phyloP scores from a whole-genome alignment of 2,113 vertebrate genomes.

The Circaetus cinerascens region DNA sequence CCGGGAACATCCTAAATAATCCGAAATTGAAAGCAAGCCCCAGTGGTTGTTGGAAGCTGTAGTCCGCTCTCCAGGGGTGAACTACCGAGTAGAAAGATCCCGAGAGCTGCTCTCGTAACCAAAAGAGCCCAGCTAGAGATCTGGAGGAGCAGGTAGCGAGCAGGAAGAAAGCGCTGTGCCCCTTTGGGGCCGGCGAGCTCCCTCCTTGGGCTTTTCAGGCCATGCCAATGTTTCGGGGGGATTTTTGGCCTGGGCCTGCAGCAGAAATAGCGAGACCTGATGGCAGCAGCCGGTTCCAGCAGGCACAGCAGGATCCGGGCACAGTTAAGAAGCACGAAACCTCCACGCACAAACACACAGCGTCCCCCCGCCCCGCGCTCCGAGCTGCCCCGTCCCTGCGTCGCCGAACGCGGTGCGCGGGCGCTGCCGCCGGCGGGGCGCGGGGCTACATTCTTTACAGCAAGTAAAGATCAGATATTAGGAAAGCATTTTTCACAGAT shows the following conservation, averaged over 20 bases:
- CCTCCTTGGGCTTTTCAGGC: neutral
- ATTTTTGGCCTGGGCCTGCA: neutral
- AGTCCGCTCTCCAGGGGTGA: neutral
- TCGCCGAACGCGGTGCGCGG: no score
- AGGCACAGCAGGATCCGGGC: neutral
- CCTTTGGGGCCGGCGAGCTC: neutral
- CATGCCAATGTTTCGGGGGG: neutral
- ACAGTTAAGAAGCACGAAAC: neutral
- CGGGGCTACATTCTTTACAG: neutral
- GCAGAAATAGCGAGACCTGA: neutral
- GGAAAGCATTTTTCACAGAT: neutral
- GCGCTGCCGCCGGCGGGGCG: no score
- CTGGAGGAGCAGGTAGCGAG: neutral
- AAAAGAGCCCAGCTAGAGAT: neutral
- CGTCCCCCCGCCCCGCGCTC: no score
- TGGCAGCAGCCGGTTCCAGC: neutral
- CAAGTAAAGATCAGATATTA: neutral
- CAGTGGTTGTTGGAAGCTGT: constrained; percentile 45
- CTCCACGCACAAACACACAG: no score
- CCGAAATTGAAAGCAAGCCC: constrained; percentile 28
- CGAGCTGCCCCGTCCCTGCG: no score
- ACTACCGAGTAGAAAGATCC: neutral
- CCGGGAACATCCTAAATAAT: neutral
- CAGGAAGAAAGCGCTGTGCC: neutral
- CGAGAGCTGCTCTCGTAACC: neutral